Percentiles rank a stretch among this genome's conserved stretches.
Evolutionary conservation across 2,888 invertebrate genomes (phyloP).

Genomic region (Synergus gifuensis): DNA sequence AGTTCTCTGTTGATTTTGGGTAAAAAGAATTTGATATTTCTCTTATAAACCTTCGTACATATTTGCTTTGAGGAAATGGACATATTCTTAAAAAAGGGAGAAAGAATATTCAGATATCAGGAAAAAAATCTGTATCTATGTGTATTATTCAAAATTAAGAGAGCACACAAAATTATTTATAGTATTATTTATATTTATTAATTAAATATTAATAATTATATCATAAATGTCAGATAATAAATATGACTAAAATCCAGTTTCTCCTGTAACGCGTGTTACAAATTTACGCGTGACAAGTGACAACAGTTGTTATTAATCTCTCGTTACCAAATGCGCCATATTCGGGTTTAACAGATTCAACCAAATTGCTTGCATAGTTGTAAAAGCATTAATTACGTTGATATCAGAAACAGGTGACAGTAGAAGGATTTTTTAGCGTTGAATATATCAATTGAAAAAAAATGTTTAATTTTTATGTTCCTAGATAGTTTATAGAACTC

Average conservation of each 20-base stretch:
- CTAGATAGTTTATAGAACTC: background rate
- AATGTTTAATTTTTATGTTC: too few species aligned
- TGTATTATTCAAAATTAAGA: too few species aligned
- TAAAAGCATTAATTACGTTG: background rate
- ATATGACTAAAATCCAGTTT: background rate
- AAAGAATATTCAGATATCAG: too few species aligned
- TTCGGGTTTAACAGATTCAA: background rate
- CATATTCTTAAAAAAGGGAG: too few species aligned
- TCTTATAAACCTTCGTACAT: too few species aligned
- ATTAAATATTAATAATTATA: background rate
- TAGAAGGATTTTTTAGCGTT: background rate
- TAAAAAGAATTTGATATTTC: too few species aligned
- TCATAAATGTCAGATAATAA: background rate
- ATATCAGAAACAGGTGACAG: background rate
- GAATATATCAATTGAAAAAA: background rate
- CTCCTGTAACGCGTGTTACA: background rate
- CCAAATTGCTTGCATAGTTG: background rate
- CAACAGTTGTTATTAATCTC: background rate
- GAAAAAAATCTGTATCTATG: too few species aligned
- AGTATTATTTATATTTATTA: background rate
- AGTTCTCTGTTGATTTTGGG: too few species aligned
- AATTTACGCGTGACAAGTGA: background rate
- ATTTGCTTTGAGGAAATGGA: too few species aligned
- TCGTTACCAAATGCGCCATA: background rate
- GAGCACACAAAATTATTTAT: background rate